These are phyloP conservation scores for Calyptomena viridis DNA, from an alignment of 2,113 vertebrate genomes.

Conservation along the genomic window DNA sequence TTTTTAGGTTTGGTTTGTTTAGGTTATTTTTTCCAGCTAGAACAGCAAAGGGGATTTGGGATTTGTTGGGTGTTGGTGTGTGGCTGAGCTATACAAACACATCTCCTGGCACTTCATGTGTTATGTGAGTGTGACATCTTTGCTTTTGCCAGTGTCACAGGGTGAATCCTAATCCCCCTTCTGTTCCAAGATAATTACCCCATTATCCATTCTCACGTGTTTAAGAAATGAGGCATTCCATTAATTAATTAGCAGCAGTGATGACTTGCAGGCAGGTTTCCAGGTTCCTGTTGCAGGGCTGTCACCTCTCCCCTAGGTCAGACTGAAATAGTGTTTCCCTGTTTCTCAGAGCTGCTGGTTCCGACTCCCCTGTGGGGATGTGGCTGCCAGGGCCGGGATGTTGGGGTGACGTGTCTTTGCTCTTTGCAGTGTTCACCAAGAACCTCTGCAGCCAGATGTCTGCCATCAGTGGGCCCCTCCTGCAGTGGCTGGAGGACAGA, in stretches of 20 bases:
- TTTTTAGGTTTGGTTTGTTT: neutral
- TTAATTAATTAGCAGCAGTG: neutral
- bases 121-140: neutral
- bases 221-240: neutral
- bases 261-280: neutral
- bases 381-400: neutral
- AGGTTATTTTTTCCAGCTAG: neutral
- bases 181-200: neutral
- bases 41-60: neutral
- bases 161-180: neutral
- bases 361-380: neutral
- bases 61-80: neutral
- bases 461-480: conserved; percentile 92
- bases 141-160: neutral
- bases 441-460: conserved; percentile 99
- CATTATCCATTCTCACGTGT: neutral
- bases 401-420: neutral
- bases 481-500: conserved; percentile 97
- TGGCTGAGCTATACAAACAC: neutral
- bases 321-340: neutral
- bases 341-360: neutral
- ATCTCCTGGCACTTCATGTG: neutral
- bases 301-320: neutral
- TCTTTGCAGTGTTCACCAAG: conserved; percentile 87
- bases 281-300: neutral